Evolutionary conservation across 2,797 vertebrate genomes (phyloP), one percentile per base, ranked within the genome.

Genomic region (Morus bassanus): DNA sequence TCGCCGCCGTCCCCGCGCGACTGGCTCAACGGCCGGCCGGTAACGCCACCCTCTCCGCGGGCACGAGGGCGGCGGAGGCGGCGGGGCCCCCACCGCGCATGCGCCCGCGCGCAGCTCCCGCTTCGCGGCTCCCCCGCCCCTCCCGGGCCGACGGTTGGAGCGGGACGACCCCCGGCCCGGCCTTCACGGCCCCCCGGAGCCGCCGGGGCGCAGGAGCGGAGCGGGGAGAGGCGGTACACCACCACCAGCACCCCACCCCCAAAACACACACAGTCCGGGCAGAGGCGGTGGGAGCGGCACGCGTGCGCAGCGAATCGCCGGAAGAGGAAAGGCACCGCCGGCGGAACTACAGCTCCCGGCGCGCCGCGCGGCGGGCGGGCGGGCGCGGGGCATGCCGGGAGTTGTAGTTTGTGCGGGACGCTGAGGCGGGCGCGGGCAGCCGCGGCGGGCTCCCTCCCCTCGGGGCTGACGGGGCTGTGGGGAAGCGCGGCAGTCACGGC

Each of bases 11-110:
- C 93, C 83, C n/a, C 45, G 45, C 57, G 24, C 85, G 93, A 90
- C 92, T 91, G 93, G 85, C 94, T 96, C 93, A 86, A 85, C 86
- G 75, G 88, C 91, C 93, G 81, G 83, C 93, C 78, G 79, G 92
- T 87, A 69, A 69, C 74, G 2, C 85, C 86, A 27, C 95, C 82
- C 87, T n/a, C 81, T 22, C 88, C 73, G 78, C 76, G 74, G 77
- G 54, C 89, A 67, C 91, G 60, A 54, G 53, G 46, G 45, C 35
- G 63, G 83, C 6, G 60, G 78, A 30, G 21, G 41, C 22, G 35
- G 53, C 8, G 21, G 15, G 41, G 18, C 17, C 12, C 59, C 15
- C 31, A 21, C 23, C 16, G 37, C 84, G 76, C 90, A 91, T 91
- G 85, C 91, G 65, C 53, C 11, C 25, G 27, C 88, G 85, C 88